A percentile compares a stretch with the other conserved stretches of the same genome.
Evolutionary conservation across 2,797 vertebrate species (phyloP).

Genomic region (Cirrhinus molitorella): DNA sequence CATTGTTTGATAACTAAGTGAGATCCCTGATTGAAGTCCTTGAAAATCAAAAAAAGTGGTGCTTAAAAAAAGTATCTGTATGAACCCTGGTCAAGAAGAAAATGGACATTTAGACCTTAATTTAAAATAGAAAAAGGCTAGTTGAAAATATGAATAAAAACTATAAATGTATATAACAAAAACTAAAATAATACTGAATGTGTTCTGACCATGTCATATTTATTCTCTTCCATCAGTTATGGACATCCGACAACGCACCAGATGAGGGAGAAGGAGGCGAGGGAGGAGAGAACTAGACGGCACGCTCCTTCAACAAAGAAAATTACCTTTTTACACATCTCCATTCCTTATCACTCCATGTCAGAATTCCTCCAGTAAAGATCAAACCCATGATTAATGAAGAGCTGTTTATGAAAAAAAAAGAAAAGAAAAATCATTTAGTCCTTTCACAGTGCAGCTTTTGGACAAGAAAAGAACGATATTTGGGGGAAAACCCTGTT

Average conservation of each 20-base stretch:
- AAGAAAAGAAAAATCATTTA: slow-evolving; percentile 76
- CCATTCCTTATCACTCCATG: slow-evolving; percentile 92
- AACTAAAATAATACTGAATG: neutral
- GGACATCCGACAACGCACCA: slow-evolving; percentile 91
- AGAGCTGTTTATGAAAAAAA: slow-evolving; percentile 80
- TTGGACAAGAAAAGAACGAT: slow-evolving; percentile 72
- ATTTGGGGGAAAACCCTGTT: slow-evolving; percentile 78
- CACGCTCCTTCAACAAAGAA: slow-evolving; percentile 69
- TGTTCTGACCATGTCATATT: neutral
- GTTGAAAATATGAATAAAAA: neutral
- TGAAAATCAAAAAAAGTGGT: too few species aligned
- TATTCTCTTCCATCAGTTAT: slow-evolving; percentile 84
- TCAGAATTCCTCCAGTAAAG: slow-evolving; percentile 89
- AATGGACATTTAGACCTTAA: neutral
- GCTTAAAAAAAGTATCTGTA: too few species aligned
- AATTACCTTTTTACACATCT: slow-evolving; percentile 92
- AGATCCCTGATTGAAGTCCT: too few species aligned
- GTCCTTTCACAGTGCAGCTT: slow-evolving; percentile 90
- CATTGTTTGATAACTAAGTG: too few species aligned
- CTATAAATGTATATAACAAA: neutral
- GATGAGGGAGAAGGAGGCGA: slow-evolving; percentile 91
- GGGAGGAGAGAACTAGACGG: slow-evolving; percentile 85
- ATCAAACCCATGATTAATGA: slow-evolving; percentile 82
- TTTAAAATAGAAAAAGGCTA: too few species aligned
- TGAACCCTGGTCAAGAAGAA: too few species aligned